Base-by-base conservation (phyloP, 2,113 vertebrate species). In the Cheilinus undulatus region DNA sequence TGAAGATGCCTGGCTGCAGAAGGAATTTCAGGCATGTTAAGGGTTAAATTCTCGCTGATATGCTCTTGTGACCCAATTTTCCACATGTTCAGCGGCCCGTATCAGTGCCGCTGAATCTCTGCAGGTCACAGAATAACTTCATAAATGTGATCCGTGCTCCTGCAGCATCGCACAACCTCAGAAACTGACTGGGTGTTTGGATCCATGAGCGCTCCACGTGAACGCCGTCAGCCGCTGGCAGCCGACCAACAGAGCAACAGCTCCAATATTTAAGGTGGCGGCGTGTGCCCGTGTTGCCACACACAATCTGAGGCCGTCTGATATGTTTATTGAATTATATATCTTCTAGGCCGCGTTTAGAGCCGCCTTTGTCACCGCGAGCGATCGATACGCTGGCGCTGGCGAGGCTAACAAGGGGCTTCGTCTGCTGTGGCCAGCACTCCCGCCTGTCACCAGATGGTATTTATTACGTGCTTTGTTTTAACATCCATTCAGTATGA, bases 401-500 rank as follows among this genome's bases (percentile, higher is more conserved):
- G 77, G 65, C 24, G 72, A 69, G 85, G 83, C 87, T 89, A 90
- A 92, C 90, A 82, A 90, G 89, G 86, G 85, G 19, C 84, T 73
- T 43, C 49, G 58, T 86, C 72, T 81, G 75, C 88, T 68, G 80
- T 40, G 72, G 80, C 72, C 76, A 48, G 80, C 86, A 79, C 86
- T 87, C 83, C 61, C 61, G 77, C 85, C 83, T 86, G 86, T 89
- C 87, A 84, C 88, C 83, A 85, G 76, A 78, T 53, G 71, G 65
- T 91, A 89, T 92, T 92, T 92, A 92, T 89, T 86, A 85, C 82
- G 50, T 86, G 86, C 89, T 92, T 91, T 90, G 88, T 92, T 91
- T 91, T 91, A 92, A 89, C 86, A 89, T 92, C 89, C 88, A 90
- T 92, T 92, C 90, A 84, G 78, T 81, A 86, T 88, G 90, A 92